Evolutionary conservation across 2,888 invertebrate species (phyloP).

Genomic region (Drosophila monieri): DNA sequence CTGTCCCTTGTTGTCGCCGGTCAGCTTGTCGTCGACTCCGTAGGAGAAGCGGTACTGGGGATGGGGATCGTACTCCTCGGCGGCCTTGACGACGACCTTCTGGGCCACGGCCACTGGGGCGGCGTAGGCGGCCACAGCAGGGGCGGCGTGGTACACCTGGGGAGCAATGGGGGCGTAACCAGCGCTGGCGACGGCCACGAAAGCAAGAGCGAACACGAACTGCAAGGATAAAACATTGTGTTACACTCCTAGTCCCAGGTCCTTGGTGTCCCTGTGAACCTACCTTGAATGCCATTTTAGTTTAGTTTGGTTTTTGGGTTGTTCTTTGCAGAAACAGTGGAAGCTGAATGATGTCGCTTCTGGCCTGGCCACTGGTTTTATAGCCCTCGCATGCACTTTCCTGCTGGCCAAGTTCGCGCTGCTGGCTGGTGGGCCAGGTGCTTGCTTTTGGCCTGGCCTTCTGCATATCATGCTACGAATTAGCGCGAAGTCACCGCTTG

Average conservation of each 20-base stretch:
- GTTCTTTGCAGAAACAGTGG: conserved; percentile 60
- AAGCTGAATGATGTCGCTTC: conserved; percentile 68
- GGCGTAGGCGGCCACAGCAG: conserved; percentile 67
- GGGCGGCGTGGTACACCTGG: conserved; percentile 64
- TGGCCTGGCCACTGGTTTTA: conserved; percentile 61
- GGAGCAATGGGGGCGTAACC: conserved; percentile 71
- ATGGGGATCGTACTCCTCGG: conserved; percentile 78
- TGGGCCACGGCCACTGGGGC: conserved; percentile 75
- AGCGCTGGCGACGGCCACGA: conserved; percentile 79
- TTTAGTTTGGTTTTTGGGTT: conserved; percentile 28
- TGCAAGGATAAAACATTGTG: conserved; percentile 51
- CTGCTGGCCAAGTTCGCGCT: conserved; percentile 54
- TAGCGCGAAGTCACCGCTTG: conserved; percentile 71
- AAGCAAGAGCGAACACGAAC: conserved; percentile 80
- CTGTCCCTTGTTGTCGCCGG: conserved; percentile 82
- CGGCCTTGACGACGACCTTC: conserved; percentile 71
- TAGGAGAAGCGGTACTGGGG: conserved; percentile 82
- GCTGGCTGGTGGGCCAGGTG: conserved; percentile 51
- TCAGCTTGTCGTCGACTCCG: conserved; percentile 79
- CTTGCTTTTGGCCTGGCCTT: conserved; percentile 65
- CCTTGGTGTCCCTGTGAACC: conserved; percentile 5
- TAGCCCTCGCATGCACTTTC: conserved; percentile 58
- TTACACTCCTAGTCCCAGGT: conserved; percentile 12
- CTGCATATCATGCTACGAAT: conserved; percentile 78
- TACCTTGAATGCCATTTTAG: conserved; percentile 64